Conservation (phyloP, 2,113 vertebrate species). For the Myrmophylax atrothorax region DNA sequence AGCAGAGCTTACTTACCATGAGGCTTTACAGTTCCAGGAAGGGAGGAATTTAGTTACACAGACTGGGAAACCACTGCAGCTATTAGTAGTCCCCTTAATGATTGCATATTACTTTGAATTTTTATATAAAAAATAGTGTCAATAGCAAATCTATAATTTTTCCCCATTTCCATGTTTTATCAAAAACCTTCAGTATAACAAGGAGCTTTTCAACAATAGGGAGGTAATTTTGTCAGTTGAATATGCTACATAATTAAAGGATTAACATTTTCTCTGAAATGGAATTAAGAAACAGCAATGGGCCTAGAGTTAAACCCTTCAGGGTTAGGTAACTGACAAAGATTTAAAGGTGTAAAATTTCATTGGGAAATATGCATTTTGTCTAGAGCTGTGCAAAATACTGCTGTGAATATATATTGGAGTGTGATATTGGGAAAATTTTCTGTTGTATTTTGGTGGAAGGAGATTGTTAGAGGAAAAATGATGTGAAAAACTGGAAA, state of each 20-base stretch:
- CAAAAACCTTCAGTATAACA: conserved; percentile 15
- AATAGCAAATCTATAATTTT: not conserved
- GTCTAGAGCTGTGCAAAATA: not conserved
- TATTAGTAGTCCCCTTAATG: not conserved
- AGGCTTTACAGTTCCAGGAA: not conserved
- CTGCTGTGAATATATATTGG: not conserved
- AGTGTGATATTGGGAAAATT: conserved; percentile 1
- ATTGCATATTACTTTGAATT: not conserved
- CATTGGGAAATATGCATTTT: not conserved
- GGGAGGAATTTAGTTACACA: not conserved
- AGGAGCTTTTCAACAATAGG: conserved; percentile 31
- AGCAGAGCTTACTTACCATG: not conserved
- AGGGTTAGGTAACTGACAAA: conserved; percentile 35
- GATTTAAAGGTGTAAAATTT: conserved; percentile 33
- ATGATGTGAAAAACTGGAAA: not conserved
- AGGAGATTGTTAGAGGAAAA: not conserved
- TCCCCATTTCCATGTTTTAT: conserved; percentile 14
- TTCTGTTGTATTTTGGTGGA: conserved; percentile 7
- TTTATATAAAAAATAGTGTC: not conserved
- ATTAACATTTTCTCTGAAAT: conserved; percentile 71
- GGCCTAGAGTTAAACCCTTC: conserved; percentile 63
- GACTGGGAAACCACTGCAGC: not conserved
- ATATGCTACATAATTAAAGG: conserved; percentile 72
- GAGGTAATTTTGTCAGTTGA: conserved; percentile 69
- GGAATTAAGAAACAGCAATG: conserved; percentile 34